Evolutionary conservation across 2,113 vertebrate genomes (phyloP).

Genomic region (Blennius ocellaris): DNA sequence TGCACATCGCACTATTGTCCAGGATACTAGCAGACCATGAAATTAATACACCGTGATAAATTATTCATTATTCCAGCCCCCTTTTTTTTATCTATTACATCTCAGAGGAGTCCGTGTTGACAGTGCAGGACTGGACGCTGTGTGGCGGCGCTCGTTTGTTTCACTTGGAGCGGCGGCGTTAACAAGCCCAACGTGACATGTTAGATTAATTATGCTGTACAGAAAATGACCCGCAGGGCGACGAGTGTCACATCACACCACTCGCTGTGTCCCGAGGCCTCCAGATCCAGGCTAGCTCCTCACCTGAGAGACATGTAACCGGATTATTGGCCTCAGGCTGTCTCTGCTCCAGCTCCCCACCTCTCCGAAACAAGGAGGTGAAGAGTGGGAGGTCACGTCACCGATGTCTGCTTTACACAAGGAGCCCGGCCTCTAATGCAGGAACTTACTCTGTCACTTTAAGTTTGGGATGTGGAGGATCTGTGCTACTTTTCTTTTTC

Average conservation of each 20-base stretch:
- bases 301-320: conserved; percentile 59
- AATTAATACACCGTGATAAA: conserved; percentile 76
- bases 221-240: conserved; percentile 60
- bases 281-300: conserved; percentile 44
- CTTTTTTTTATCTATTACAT: conserved; percentile 66
- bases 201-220: conserved; percentile 71
- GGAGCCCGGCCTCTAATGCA: conserved; percentile 4
- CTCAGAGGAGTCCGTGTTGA: conserved; percentile 75
- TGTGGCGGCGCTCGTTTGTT: conserved; percentile 63
- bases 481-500: conserved; percentile 29
- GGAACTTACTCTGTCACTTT: conserved; percentile 17
- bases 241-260: conserved; percentile 54
- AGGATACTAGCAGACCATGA: conserved; percentile 64
- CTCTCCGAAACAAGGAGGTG: conserved; percentile 48
- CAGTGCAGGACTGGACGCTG: conserved; percentile 64
- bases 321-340: conserved; percentile 61
- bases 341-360: conserved; percentile 57
- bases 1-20: conserved; percentile 49
- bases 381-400: conserved; percentile 51
- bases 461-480: conserved; percentile 12
- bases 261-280: conserved; percentile 50
- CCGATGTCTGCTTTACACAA: conserved; percentile 43
- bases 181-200: conserved; percentile 76
- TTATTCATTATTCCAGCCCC: conserved; percentile 72
- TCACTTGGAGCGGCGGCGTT: conserved; percentile 66